Base-by-base conservation (phyloP, 2,113 vertebrate genomes). In the Catharus minimus region DNA sequence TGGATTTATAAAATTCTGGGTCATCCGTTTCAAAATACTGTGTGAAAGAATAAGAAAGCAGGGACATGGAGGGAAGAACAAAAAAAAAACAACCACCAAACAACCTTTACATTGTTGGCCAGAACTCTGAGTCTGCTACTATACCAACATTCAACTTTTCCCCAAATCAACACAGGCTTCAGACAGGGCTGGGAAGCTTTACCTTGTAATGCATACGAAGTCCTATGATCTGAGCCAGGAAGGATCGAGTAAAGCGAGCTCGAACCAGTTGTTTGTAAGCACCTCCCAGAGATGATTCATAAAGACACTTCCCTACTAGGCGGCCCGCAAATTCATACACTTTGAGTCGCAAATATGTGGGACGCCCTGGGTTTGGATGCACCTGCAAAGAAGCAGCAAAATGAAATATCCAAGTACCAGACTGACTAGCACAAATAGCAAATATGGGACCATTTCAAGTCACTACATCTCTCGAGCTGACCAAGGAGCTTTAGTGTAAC, bases 121-220 rank as follows among this genome's bases (percentile, higher is more conserved):
- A 82, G 32, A 30, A 81, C 43, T 88, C 80, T 71, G 44, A 10
- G 33, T 81, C 32, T 62, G 19, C 72, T 53, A 52, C 58, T 71
- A 61, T 52, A 52, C 12, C 74, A 49, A 28, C 2, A 2, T 52
- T 86, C 52, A 61, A 39, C 39, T 49, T 84, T 22, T n/a, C 18
- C 41, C 38, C 39, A 82, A 18, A 62, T 21, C 19, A 86, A 41
- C 11, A 76, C 14, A 90, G 13, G 61, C 14, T 76, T 57, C 53
- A 75, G 61, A 30, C 30, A 60, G 53, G 28, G 30, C 66, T 67
- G 84, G 43, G 47, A 61, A 32, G 43, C 44, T 38, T 95, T 97
- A 99, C 99, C 99, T 99, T 99, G 91, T 99, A 99, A 97, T 99
- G 99, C 99, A 99, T 99, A 47, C 99, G 98, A 23, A 99, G 98